Evolutionary conservation across 2,888 invertebrate species (phyloP), one percentile per base, ranked within the genome.

Genomic region (Cosmorhoe ocellata): DNA sequence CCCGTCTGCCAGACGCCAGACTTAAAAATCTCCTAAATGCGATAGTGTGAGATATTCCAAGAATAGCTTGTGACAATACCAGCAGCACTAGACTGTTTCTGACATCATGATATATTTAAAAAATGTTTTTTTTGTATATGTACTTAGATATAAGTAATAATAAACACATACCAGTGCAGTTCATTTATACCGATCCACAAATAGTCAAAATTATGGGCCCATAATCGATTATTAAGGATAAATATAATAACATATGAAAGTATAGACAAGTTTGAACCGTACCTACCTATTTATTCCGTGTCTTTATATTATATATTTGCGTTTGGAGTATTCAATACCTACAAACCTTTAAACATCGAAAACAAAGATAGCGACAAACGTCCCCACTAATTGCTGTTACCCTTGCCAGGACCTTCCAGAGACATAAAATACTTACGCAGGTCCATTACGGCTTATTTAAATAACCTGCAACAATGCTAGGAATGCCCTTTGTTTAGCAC

Each of bases 1-100:
- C 50, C 46, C 60, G 56, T 12, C 60, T 39, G 22, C 14, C 11
- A 54, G 60, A 52, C 60, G 60, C 60, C 58, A 59, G 32, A 42
- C 42, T 14, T 10, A 7, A 36, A 24, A 14, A 32, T 27, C 43
- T 47, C 10, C 12, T 43, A 27, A 34, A 45, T 22, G 31, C 22
- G 37, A 32, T 41, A 31, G 27, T n/a, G 30, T 13, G 28, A 39
- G 18, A 48, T 9, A 39, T 43, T 39, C 32, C 12, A 36, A 28
- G 24, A 53, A 53, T 40, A 44, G 32, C 13, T 22, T 36, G 7
- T 27, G 6, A 13, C 36, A 34, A 7, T n/a, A 30, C 11, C 38
- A 40, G 9, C 14, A 3, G 4, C 4, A 18, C 18, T 18, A 18
- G 18, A 4, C 24, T 24, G 24, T 24, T 24, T 24, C 24, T 7